Evolutionary conservation across 1,140 invertebrate genomes (phyloP), one percentile per base, ranked within the genome.

Genomic region (Steinernema feltiae): DNA sequence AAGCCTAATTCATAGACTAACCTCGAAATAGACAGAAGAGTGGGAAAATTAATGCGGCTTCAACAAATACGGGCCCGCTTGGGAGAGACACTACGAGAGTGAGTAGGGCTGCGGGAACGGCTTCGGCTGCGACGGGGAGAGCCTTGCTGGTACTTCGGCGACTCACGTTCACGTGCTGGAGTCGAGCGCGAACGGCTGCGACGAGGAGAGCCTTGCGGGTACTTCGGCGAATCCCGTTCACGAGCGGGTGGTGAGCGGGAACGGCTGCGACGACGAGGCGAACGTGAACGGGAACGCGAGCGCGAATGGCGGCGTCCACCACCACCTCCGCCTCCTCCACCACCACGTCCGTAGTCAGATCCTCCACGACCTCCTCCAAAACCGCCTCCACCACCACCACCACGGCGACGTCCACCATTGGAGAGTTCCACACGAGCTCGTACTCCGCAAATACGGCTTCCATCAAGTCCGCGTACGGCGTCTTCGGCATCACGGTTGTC

Each of bases 401-500:
- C 80, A 24, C 72, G 30, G 1, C 74, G 31, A 12, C 30, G 27
- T 77, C 71, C 76, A 18, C 70, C 77, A 30, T 72, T 41, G 17
- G 82, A 83, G 1, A 83, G 30, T 73, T 83, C 82, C 1, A 83
- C 82, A 15, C 80, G 72, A 21, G 80, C 83, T 15, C 79, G 78
- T 1, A 85, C 83, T 1, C 82, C 82, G 46, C 82, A 85, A 32
- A 83, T 83, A 30, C 82, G 80, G 18, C 82, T 82, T 85, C 95
- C 95, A 89, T 98, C 94, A 75, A 98, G 88, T 69, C 91, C 94
- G 83, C 93, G 89, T n/a, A 94, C 92, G 21, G 94, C 93, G 89
- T 97, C 94, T 86, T 94, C 93, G 3, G 94, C 94, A 88, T 97
- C 94, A 85, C 93, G 91, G 83, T 91, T 90, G 87, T 94, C 94